These are phyloP conservation scores for Callipepla californica DNA, from an alignment of 2,113 vertebrate genomes.

Conservation along the genomic window DNA sequence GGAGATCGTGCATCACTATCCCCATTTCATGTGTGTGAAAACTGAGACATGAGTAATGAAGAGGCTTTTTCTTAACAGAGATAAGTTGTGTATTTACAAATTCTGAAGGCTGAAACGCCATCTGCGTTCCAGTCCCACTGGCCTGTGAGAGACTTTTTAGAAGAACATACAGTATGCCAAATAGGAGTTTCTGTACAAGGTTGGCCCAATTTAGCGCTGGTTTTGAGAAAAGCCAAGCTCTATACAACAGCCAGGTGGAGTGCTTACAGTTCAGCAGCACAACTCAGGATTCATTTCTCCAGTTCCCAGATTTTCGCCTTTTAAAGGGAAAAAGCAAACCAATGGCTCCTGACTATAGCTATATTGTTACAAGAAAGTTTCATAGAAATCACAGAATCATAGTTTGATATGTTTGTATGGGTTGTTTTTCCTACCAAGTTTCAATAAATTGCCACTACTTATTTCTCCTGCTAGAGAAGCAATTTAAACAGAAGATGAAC, in stretches of 20 bases:
- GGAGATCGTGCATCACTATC: neutral
- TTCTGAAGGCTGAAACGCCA: neutral
- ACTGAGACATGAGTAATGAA: neutral
- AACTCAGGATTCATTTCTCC: neutral
- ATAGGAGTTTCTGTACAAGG: neutral
- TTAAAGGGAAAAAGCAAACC: neutral
- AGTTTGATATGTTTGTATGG: neutral
- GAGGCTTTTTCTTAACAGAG: neutral
- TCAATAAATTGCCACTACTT: neutral
- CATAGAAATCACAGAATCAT: no score
- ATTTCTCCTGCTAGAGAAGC: neutral
- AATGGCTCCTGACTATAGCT: neutral
- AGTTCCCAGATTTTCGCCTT: neutral
- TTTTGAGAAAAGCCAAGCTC: neutral
- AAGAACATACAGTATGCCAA: neutral
- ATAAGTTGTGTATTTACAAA: neutral
- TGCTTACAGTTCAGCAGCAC: neutral
- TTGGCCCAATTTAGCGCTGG: neutral
- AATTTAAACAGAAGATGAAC: neutral
- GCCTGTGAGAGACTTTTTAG: neutral
- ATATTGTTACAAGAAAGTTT: neutral
- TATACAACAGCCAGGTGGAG: neutral
- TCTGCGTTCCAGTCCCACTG: neutral
- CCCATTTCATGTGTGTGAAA: neutral
- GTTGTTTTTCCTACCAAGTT: neutral